Conservation (phyloP, 2,888 invertebrate genomes). For the Latheticus oryzae region DNA sequence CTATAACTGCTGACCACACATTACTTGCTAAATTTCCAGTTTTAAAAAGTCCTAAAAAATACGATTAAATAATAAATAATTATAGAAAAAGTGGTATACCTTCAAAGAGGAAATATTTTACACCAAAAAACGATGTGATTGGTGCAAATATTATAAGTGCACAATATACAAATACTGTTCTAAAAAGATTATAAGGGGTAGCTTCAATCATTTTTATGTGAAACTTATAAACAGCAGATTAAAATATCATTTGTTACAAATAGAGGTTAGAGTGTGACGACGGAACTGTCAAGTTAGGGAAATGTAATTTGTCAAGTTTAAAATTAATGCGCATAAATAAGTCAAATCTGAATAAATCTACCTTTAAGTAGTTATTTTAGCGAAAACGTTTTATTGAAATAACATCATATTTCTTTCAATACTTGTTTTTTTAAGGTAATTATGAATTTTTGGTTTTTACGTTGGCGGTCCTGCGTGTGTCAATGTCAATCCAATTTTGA, state of each 20-base stretch:
- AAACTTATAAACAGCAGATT: neutral
- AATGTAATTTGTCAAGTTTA: no score
- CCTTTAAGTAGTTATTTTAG: no score
- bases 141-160: slow-evolving; percentile 81
- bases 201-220: slow-evolving; percentile 65
- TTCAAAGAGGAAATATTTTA: slow-evolving; percentile 79
- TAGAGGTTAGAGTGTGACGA: slow-evolving; percentile 27
- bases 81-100: slow-evolving; percentile 61
- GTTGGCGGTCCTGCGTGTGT: no score
- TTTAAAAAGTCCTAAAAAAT: slow-evolving; percentile 67
- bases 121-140: slow-evolving; percentile 78
- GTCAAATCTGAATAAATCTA: no score
- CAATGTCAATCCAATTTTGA: no score
- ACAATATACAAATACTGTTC: slow-evolving; percentile 81
- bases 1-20: slow-evolving; percentile 82
- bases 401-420: no score
- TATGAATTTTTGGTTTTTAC: no score
- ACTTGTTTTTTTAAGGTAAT: no score
- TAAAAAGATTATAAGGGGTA: slow-evolving; percentile 79
- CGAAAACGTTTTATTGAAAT: no score
- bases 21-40: slow-evolving; percentile 73
- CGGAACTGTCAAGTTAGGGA: slow-evolving; percentile 8
- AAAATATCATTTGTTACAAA: slow-evolving; percentile 15
- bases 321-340: no score
- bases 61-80: no score